phyloP scores from a whole-genome alignment of 2,888 invertebrate genomes.

The Dinocampus coccinellae region DNA sequence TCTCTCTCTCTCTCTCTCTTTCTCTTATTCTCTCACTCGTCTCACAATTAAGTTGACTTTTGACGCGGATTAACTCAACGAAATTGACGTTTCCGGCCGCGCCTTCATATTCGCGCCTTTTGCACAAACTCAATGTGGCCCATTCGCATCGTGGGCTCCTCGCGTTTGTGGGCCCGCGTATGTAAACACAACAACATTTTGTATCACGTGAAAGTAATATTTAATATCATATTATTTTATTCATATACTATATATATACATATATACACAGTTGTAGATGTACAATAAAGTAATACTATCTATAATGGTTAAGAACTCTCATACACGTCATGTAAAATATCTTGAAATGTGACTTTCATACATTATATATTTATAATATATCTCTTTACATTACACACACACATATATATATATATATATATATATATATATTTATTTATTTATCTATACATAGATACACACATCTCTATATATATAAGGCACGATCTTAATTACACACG shows the following conservation, averaged over 20 bases:
- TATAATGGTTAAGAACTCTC: not conserved
- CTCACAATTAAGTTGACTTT: constrained; percentile 11
- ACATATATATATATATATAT: not conserved
- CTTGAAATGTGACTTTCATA: not conserved
- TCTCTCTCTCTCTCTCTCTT: constrained; percentile 1
- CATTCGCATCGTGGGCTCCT: constrained; percentile 20
- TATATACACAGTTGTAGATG: not conserved
- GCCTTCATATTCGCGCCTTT: constrained; percentile 49
- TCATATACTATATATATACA: not conserved
- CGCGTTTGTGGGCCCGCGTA: not conserved
- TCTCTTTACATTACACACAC: not conserved
- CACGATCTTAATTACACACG: not conserved
- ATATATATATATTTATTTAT: not conserved
- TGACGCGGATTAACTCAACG: constrained; percentile 55
- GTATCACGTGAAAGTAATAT: constrained; percentile 25
- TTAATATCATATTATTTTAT: not conserved
- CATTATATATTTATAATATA: not conserved
- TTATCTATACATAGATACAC: not conserved
- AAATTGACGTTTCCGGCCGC: constrained; percentile 64
- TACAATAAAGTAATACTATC: not conserved
- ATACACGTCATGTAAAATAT: constrained; percentile 6
- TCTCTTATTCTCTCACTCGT: not conserved
- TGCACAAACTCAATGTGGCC: constrained; percentile 4
- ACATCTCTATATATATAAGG: not conserved
- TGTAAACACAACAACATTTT: constrained; percentile 9